Base-by-base conservation (phyloP, 2,888 invertebrate genomes). In the Orchesella flavescens region DNA sequence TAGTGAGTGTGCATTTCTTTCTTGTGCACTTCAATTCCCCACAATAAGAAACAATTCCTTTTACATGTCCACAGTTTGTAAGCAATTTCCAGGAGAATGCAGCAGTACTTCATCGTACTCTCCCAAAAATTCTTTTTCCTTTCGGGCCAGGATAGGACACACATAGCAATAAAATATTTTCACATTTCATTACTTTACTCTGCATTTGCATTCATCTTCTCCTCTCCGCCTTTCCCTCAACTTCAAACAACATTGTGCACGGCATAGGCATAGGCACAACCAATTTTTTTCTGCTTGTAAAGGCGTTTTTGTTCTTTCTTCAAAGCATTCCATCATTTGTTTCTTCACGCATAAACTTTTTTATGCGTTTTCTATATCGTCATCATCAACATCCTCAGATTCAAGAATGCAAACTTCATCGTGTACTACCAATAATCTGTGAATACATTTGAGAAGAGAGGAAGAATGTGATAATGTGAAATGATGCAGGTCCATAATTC, bases 401-500 rank as follows among this genome's bases (percentile, higher is more conserved):
- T 44, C 61, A 73, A 61, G 49, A 73, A 73, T 24, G 13, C 13
- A 63, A 17, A 34, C 34, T 7, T 7, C 2, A 34, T 4, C 34
- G 34, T 34, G 34, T 34, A 34, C 34, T 34, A 34, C 34, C 34
- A 34, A 34, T 34, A 34, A 34, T 34, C 34, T 34, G 34, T 34
- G 34, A 34, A 34, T 34, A 34, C 34, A 34, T 34, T 34, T 34
- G 59, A 21, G 24, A 34, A 63, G 24, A 19, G 17, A 17, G 17
- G 57, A 57, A 57, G 57, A 57, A 57, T 19, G n/a, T 19, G 19
- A 34, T 53, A 34, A 72, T 57, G 72, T 19, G 73, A 61, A 49
- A 73, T 73, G 34, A 73, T 75, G 63, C 53, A 63, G 63, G 75
- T 75, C 75, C 75, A 75, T 75, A 75, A 75, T 65, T 75, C 65